These are phyloP conservation scores for Scrobipalpa atriplicella DNA, from an alignment of 2,888 invertebrate genomes.

Conservation along the genomic window DNA sequence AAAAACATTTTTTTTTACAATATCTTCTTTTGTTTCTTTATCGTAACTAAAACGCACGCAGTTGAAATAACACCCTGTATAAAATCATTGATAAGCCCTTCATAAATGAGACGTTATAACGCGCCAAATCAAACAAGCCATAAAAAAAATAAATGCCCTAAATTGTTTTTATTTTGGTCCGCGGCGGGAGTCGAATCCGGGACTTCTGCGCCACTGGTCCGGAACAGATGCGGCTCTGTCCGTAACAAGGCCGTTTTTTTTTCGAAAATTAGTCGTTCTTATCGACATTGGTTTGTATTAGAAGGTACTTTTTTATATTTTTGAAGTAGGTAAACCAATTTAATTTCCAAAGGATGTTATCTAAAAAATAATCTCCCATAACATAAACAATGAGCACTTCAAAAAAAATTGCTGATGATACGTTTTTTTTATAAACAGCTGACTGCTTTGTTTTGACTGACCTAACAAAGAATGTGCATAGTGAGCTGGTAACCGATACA, in stretches of 20 bases:
- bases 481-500: background rate
- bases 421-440: background rate
- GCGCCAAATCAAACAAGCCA: too few species aligned
- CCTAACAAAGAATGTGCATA: constrained; percentile 12
- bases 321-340: too few species aligned
- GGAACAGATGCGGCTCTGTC: constrained; percentile 41
- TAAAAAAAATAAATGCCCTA: background rate
- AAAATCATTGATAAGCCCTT: too few species aligned
- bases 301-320: too few species aligned
- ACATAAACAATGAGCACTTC: constrained; percentile 16
- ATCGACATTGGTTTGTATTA: too few species aligned
- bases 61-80: too few species aligned
- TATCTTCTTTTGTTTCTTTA: too few species aligned
- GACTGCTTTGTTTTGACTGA: constrained; percentile 12
- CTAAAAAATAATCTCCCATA: too few species aligned
- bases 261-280: background rate
- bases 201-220: constrained; percentile 43
- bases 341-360: too few species aligned
- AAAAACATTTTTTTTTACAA: too few species aligned
- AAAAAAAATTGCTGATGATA: background rate
- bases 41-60: too few species aligned
- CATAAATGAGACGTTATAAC: too few species aligned
- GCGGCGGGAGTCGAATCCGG: constrained; percentile 30
- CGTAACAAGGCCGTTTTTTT: constrained; percentile 5
- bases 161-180: background rate